Base-by-base conservation (phyloP, 2,113 vertebrate species). In the Herpetotheres cachinnans region DNA sequence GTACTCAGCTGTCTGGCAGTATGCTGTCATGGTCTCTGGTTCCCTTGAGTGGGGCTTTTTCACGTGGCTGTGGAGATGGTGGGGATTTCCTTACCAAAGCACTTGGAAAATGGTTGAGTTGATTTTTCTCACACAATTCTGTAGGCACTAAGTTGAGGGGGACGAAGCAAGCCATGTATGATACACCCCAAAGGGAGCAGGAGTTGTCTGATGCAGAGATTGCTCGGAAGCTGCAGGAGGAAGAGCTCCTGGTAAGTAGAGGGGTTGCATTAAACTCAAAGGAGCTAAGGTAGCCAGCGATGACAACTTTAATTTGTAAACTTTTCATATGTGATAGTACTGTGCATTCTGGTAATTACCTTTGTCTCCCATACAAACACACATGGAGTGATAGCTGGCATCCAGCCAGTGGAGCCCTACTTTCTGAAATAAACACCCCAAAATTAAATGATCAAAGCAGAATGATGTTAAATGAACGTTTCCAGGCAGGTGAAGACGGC, bases 171-270 rank as follows among this genome's bases (percentile, higher is more conserved):
- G 93, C 97, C 56, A 93, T 98, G 25, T 98, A 97, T n/a, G 97
- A 98, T 22, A 74, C 98, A 25, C 97, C 98, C 1, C 97, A 91
- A 42, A 98, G 97, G 40, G 98, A 98, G 46, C 98, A 98, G 96
- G 99, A 99, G 90, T 61, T 98, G 63, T 98, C 97, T 71, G 99
- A 99, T 98, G 98, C 99, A 74, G 99, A 99, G 96, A 99, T 99
- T 63, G 99, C 99, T 80, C 98, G 99, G 87, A 99, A 94, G 80
- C 92, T 99, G 80, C 99, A 99, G 72, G 98, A 99, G 61, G 99
- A 99, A 89, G 99, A 99, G 93, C 94, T 99, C 21, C 97, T 99
- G 98, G 99, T 99, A 86, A 97, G 98, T 20, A 50, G 21, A 86
- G 25, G 38, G 47, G 29, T 2, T 70, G 22, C 18, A 5, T 49